Conservation (phyloP, 2,113 vertebrate genomes). For the Syrmaticus mikado region DNA sequence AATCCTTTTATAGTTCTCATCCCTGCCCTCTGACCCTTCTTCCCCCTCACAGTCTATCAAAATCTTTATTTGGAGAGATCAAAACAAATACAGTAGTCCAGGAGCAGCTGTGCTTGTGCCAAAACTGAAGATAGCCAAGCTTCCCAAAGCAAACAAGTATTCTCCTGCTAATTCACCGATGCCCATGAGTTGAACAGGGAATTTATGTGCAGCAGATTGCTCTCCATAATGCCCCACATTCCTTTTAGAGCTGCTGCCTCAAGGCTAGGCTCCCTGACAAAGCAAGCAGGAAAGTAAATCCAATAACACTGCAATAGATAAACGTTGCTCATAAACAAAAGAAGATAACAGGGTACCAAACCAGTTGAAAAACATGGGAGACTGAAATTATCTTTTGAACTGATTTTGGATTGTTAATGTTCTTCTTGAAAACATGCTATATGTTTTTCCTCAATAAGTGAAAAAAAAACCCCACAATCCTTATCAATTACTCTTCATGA, state of each 20-base stretch:
- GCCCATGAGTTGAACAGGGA: neutral
- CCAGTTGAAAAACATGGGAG: neutral
- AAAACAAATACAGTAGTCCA: neutral
- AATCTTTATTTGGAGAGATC: neutral
- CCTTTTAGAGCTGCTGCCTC: neutral
- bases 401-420: neutral
- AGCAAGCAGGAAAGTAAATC: neutral
- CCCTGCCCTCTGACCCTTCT: rapidly evolving
- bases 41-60: rapidly evolving
- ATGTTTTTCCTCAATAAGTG: neutral
- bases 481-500: neutral
- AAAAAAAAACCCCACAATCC: neutral
- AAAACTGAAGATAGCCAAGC: neutral
- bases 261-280: neutral
- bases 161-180: neutral
- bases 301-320: neutral
- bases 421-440: neutral
- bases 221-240: neutral
- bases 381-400: neutral
- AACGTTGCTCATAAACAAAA: neutral
- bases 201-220: rapidly evolving
- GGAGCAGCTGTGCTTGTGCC: neutral
- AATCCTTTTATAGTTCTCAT: neutral
- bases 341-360: neutral
- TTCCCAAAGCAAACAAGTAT: neutral